These are phyloP conservation scores for Typhlichthys subterraneus DNA, from an alignment of 2,797 vertebrate species.

Conservation along the genomic window DNA sequence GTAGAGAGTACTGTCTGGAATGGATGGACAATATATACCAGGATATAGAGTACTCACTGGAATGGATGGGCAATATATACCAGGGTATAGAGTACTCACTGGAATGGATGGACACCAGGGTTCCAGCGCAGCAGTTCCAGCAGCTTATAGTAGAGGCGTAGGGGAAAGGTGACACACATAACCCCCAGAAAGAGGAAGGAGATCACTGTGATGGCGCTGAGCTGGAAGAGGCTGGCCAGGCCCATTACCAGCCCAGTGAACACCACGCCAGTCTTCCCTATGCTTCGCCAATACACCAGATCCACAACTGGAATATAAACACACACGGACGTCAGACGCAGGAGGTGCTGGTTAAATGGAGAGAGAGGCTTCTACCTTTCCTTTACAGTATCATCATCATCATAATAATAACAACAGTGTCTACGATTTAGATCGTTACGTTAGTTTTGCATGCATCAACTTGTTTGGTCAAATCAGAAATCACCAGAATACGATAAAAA, in stretches of 20 bases:
- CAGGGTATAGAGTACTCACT: slow-evolving; percentile 76
- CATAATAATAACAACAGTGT: too few species aligned
- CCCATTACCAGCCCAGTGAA: slow-evolving; percentile 85
- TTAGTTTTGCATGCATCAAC: too few species aligned
- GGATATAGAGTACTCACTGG: too few species aligned
- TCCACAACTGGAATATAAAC: slow-evolving; percentile 72
- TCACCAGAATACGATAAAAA: too few species aligned
- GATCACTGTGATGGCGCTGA: slow-evolving; percentile 84
- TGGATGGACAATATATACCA: too few species aligned
- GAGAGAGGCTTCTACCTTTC: not conserved
- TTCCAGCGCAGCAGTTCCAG: slow-evolving; percentile 80
- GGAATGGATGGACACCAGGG: slow-evolving; percentile 79
- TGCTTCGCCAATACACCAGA: slow-evolving; percentile 87
- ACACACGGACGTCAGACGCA: not conserved
- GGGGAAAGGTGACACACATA: slow-evolving; percentile 81
- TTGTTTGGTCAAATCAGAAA: too few species aligned
- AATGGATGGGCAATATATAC: too few species aligned
- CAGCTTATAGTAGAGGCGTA: slow-evolving; percentile 83
- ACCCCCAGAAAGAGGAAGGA: slow-evolving; percentile 81
- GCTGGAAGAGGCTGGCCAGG: slow-evolving; percentile 86
- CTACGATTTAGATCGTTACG: too few species aligned
- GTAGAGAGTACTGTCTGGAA: too few species aligned
- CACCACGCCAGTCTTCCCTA: slow-evolving; percentile 76
- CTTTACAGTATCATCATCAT: too few species aligned
- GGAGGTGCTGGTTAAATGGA: not conserved